phyloP scores from a whole-genome alignment of 1,140 invertebrate species.

The Bathynomus jamesi region DNA sequence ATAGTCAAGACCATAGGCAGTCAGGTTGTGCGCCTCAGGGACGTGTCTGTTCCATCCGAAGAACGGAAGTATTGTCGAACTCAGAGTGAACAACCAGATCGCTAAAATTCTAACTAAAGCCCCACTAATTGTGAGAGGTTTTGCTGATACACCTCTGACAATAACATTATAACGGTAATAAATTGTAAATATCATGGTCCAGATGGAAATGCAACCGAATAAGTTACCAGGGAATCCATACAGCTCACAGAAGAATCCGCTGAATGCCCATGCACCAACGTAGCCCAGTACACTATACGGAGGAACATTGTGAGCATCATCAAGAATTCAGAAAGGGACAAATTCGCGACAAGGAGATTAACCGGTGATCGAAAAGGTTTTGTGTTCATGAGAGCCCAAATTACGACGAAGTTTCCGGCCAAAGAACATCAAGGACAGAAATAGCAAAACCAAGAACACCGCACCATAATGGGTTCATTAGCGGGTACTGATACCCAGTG shows the following conservation, averaged over 20 bases:
- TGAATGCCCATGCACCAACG: conserved; percentile 61
- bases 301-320: conserved; percentile 58
- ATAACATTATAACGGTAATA: conserved; percentile 40
- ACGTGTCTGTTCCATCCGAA: conserved; percentile 10
- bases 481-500: conserved; percentile 59
- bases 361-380: conserved; percentile 70
- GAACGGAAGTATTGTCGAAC: too few species aligned
- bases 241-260: too few species aligned
- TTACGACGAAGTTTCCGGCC: conserved; percentile 72
- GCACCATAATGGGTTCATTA: conserved; percentile 70
- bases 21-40: conserved; percentile 4
- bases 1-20: conserved; percentile 2
- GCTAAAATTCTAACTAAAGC: not conserved
- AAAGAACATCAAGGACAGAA: conserved; percentile 62
- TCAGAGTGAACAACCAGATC: not conserved
- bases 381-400: conserved; percentile 72
- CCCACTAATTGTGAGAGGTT: not conserved
- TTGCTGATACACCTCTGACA: conserved; percentile 6
- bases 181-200: conserved; percentile 39
- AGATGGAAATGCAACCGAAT: conserved; percentile 39
- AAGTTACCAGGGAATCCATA: conserved; percentile 61
- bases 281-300: conserved; percentile 55
- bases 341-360: conserved; percentile 71
- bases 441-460: conserved; percentile 66
- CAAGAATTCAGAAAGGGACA: conserved; percentile 76